Evolutionary conservation across 2,888 invertebrate genomes (phyloP).

Genomic region (Ctenicera cuprea): DNA sequence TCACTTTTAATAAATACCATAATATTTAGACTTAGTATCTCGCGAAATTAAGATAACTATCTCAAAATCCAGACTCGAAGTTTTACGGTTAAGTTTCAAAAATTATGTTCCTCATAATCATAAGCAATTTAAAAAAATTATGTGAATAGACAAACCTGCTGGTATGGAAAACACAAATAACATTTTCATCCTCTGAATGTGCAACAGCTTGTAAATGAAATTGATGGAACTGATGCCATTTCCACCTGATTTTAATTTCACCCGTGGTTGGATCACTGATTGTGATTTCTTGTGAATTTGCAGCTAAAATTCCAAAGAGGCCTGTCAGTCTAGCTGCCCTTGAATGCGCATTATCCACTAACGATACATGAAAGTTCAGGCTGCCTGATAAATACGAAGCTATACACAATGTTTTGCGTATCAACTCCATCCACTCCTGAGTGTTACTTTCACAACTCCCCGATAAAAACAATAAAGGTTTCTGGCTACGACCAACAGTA

Average conservation of each 20-base stretch:
- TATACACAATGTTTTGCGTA: slow-evolving; percentile 74
- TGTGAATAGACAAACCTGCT: slow-evolving; percentile 78
- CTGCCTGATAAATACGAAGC: slow-evolving; percentile 71
- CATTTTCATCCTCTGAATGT: slow-evolving; percentile 75
- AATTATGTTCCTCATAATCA: no score
- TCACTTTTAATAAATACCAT: no score
- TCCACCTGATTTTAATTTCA: slow-evolving; percentile 74
- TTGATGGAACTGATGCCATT: slow-evolving; percentile 78
- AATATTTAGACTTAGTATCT: no score
- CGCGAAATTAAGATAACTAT: no score
- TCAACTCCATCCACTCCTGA: slow-evolving; percentile 82
- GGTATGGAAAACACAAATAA: slow-evolving; percentile 78
- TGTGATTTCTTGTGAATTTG: slow-evolving; percentile 75
- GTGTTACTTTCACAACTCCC: slow-evolving; percentile 79
- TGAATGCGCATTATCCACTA: slow-evolving; percentile 79
- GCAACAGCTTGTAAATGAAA: slow-evolving; percentile 75
- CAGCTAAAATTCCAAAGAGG: slow-evolving; percentile 76
- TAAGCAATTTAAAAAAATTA: no score
- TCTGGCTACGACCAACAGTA: slow-evolving; percentile 75
- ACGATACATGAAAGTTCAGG: slow-evolving; percentile 77
- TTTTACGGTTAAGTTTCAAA: no score
- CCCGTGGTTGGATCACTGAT: slow-evolving; percentile 75
- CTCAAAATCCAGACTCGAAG: no score
- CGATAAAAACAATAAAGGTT: slow-evolving; percentile 80
- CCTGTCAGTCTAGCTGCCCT: slow-evolving; percentile 77